Evolutionary conservation across 2,888 invertebrate genomes (phyloP), one percentile per base, ranked within the genome.

Genomic region (Hydraecia micacea): DNA sequence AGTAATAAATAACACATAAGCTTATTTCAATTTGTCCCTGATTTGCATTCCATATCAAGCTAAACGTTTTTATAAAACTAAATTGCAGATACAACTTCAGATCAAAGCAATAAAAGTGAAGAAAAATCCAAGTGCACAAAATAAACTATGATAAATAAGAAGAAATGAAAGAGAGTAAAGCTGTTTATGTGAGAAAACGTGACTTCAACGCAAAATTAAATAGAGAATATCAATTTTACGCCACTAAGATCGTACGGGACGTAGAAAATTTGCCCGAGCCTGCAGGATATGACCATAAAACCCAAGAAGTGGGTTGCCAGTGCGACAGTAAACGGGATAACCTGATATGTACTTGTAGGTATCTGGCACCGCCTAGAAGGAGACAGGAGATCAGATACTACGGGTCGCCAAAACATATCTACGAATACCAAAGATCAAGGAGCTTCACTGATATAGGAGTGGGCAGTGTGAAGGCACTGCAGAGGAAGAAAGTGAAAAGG

Each of bases 111-210:
- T 80, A 55, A 79, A 77, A 72, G 78, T 60, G 68, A 65, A 75
- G 55, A 75, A 78, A 86, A 65, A 79, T 85, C 75, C 73, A 73
- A 86, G 68, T 79, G 76, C 78, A 80, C 80, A 84, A 86, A 88
- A 89, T 32, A 91, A 88, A 92, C 87, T 84, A 94, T 93, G 94
- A 92, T 92, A 93, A 91, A 92, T 87, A 92, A 89, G 87, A 91
- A 91, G 92, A 91, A 91, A 94, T 94, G 94, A 93, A 91, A 91
- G 90, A 92, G 73, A 92, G 85, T 83, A 93, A 92, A 90, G 92
- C 88, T 79, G 90, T 93, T 42, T 88, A 93, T 88, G 93, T 93
- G 8, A 91, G 89, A 5, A 92, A 90, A 81, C 87, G 87, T 68
- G 87, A 91, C 72, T 84, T 87, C 25, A 88, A 80, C 69, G 77